Percentiles rank a stretch among this genome's conserved stretches.
Evolutionary conservation across 1,140 invertebrate genomes (phyloP).

Genomic region (Scaptomyza hsui): DNA sequence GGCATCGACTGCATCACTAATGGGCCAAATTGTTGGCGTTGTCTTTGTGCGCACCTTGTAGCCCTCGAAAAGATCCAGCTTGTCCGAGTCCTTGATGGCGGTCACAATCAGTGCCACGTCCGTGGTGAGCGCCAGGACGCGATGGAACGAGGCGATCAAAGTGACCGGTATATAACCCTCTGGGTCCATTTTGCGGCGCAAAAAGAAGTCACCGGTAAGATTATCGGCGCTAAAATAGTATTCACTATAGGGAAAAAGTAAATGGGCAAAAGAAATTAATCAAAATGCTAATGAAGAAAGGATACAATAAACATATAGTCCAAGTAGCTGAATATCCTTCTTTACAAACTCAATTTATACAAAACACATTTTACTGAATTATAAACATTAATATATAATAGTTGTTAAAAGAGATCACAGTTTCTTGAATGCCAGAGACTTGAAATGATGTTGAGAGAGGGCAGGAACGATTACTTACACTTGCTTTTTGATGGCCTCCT

Average conservation of each 20-base stretch:
- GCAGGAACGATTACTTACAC: constrained; percentile 87
- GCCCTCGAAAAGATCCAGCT: constrained; percentile 91
- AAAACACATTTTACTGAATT: too few species aligned
- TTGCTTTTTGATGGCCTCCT: constrained; percentile 92
- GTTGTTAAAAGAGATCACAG: too few species aligned
- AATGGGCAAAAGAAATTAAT: constrained; percentile 1
- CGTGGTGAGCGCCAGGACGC: constrained; percentile 94
- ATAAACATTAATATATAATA: too few species aligned
- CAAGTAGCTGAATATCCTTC: too few species aligned
- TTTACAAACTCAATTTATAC: too few species aligned
- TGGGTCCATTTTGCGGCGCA: constrained; percentile 97
- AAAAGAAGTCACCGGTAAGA: constrained; percentile 97
- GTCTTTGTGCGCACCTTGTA: constrained; percentile 92
- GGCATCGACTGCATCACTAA: constrained; percentile 86
- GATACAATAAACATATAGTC: neutral
- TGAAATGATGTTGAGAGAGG: neutral
- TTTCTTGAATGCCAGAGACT: neutral
- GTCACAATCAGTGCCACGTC: constrained; percentile 93
- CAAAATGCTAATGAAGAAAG: neutral
- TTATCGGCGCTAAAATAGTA: constrained; percentile 99
- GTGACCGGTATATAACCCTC: constrained; percentile 96
- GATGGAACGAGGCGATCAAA: constrained; percentile 97
- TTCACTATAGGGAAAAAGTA: constrained; percentile 88
- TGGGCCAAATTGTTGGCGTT: constrained; percentile 94
- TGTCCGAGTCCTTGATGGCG: constrained; percentile 91